Conservation (phyloP, 2,113 vertebrate genomes). For the Apteryx mantelli region DNA sequence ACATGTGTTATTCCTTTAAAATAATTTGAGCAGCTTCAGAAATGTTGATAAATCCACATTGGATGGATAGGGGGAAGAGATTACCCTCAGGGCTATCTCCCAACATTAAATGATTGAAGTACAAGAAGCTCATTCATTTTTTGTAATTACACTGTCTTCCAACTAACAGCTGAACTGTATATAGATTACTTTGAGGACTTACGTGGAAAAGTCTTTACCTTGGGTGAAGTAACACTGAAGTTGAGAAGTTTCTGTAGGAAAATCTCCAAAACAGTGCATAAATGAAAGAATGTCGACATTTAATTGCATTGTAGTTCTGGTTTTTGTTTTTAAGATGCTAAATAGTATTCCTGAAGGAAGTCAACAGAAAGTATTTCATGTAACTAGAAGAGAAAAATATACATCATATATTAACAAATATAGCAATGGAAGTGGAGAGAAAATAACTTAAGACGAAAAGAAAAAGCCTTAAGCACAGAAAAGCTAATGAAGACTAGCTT, state of each 20-base stretch:
- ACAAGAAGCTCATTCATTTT: not conserved
- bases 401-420: not conserved
- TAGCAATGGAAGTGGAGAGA: not conserved
- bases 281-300: not conserved
- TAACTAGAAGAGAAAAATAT: slow-evolving; percentile 1
- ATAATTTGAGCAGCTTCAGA: not conserved
- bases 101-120: not conserved
- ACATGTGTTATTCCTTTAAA: not conserved
- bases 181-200: not conserved
- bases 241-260: not conserved
- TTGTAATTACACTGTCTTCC: not conserved
- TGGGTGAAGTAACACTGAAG: not conserved
- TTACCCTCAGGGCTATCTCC: not conserved
- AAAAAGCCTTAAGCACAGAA: not conserved
- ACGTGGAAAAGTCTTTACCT: not conserved
- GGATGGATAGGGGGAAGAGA: not conserved
- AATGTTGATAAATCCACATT: not conserved
- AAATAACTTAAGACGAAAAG: not conserved
- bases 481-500: not conserved
- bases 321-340: not conserved
- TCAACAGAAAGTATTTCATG: not conserved
- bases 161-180: not conserved
- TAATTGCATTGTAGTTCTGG: not conserved
- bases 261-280: not conserved
- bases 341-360: not conserved